Evolutionary conservation across 2,113 vertebrate genomes (phyloP), one percentile per base, ranked within the genome.

Genomic region (Promerops cafer): DNA sequence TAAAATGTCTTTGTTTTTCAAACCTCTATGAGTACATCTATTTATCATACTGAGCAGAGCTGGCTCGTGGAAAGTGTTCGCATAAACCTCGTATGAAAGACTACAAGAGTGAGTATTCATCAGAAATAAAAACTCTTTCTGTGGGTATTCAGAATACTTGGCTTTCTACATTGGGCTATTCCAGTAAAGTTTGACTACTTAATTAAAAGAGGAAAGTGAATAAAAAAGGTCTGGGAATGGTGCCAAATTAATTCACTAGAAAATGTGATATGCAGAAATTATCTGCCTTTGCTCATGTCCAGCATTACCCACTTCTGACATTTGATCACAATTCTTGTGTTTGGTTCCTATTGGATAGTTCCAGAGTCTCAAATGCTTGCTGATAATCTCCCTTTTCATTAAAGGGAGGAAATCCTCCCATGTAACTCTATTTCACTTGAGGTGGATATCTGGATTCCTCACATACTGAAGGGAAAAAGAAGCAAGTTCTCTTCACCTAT

Each of bases 121-220:
- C 64, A 78, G 70, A 90, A 78, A 83, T 84, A 63, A 94, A 86
- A 83, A 24, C 70, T 63, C 44, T 59, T 93, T 76, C 63, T 83
- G 12, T 87, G 63, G 59, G 42, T 66, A 53, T 42, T 88, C 78
- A 83, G 23, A 33, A 31, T 70, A 52, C 78, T 94, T 96, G 91
- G 94, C 93, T 93, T 83, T 74, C 59, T 80, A n/a, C 40, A 50
- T 39, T 37, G 50, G 63, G 37, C 42, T 95, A 61, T 96, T 96
- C 90, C 90, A 90, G 91, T 87, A 95, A 96, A 92, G 79, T 96
- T 96, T 96, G 93, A 97, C 81, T 95, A 42, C 94, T 96, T 94
- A 96, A 95, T 96, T 96, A 94, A 79, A 89, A 95, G 70, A 85
- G 50, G 65, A 85, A 89, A 96, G 78, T 35, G 81, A 93, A 85